Evolutionary conservation across 2,888 invertebrate genomes (phyloP).

Genomic region (Phortica okadai): DNA sequence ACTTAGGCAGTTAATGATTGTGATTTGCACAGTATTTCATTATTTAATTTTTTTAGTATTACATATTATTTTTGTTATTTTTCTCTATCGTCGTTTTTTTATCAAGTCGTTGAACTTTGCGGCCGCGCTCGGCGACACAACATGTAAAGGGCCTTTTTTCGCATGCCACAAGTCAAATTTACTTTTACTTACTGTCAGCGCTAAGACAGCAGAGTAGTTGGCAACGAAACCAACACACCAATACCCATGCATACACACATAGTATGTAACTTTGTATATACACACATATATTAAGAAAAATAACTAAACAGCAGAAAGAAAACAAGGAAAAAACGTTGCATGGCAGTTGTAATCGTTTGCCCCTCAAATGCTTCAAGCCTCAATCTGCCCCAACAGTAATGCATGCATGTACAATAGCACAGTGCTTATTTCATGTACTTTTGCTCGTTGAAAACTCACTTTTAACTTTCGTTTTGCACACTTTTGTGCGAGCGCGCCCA

Average conservation of each 20-base stretch:
- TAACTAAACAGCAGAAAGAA: neutral
- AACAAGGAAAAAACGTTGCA: neutral
- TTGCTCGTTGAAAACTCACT: constrained; percentile 22
- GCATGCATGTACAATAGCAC: neutral
- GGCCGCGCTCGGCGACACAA: neutral
- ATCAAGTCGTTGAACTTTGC: constrained; percentile 10
- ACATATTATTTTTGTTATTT: no score
- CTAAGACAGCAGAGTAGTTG: neutral
- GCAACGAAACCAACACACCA: neutral
- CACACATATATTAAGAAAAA: neutral
- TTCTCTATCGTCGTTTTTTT: no score
- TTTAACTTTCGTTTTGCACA: constrained; percentile 31
- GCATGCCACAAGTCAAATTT: constrained; percentile 29
- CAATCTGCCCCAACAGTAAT: neutral
- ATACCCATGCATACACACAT: neutral
- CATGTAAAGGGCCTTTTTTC: neutral
- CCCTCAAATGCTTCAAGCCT: neutral
- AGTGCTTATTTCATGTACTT: neutral
- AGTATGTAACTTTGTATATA: no score
- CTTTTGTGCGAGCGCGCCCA: neutral
- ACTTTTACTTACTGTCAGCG: constrained; percentile 19
- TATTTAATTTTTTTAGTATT: no score
- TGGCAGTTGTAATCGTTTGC: neutral
- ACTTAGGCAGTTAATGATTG: no score
- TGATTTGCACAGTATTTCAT: no score